Conservation (phyloP, 2,797 vertebrate genomes). For the Numenius phaeopus region DNA sequence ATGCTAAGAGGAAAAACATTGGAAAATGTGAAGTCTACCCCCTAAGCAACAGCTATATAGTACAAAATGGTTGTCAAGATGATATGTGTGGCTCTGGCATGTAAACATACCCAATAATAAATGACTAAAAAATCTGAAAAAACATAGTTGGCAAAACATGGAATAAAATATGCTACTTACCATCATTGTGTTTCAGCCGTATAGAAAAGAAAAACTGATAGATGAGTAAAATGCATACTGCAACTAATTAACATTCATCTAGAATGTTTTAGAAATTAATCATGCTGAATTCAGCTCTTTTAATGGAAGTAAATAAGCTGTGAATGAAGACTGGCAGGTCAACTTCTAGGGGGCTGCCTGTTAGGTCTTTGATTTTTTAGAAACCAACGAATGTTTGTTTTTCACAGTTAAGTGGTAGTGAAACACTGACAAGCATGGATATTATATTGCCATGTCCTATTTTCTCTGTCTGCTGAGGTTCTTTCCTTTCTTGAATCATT, state of each 20-base stretch:
- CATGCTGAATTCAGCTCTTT: not conserved
- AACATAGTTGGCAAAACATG: not conserved
- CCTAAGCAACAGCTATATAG: not conserved
- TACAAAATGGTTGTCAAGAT: not conserved
- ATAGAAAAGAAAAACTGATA: not conserved
- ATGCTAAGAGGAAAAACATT: not conserved
- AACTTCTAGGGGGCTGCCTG: not conserved
- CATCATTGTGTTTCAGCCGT: not conserved
- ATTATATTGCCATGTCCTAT: not conserved
- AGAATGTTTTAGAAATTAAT: not conserved
- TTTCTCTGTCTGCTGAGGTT: not conserved
- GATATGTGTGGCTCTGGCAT: not conserved
- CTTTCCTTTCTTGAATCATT: not conserved
- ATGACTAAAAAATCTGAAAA: not conserved
- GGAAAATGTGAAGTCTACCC: not conserved
- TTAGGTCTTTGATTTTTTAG: not conserved
- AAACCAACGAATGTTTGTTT: not conserved
- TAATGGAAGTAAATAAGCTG: not conserved
- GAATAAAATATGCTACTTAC: not conserved
- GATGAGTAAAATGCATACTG: not conserved
- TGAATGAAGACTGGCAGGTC: not conserved
- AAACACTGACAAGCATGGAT: not conserved
- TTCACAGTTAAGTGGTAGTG: not conserved
- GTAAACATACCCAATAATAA: not conserved
- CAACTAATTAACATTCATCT: not conserved